Base-by-base conservation (phyloP, 2,888 invertebrate genomes). In the Parascotia fuliginaria region DNA sequence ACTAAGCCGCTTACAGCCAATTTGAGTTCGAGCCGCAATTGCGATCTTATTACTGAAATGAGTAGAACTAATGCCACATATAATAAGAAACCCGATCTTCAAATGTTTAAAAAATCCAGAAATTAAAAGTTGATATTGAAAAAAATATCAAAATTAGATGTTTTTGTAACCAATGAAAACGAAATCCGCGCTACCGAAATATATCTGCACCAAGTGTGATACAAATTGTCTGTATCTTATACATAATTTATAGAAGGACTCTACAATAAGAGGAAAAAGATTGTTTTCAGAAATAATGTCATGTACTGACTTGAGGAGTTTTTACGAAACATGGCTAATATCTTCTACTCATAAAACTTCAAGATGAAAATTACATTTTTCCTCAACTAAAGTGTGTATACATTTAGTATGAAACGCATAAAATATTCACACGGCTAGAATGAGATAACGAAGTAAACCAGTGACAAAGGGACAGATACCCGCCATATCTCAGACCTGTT, bases 1-100 rank as follows among this genome's bases (percentile, higher is more conserved):
- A 65, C 44, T 75, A 74, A 77, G 73, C 72, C 44, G 69, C 74
- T 77, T 77, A 76, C 58, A 51, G 59, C 58, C 74, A 70, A 71
- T 75, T 74, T 74, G 60, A 51, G 46, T 57, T 46, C 55, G 61
- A 45, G 48, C 57, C 72, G 50, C 57, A 56, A 66, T 65, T 57
- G 65, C 60, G 61, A 60, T 60, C 60, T 58, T 50, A 60, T 60
- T 63, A 63, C 59, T 32, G 38, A 62, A 65, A 64, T 51, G 55
- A 51, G 41, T 55, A 54, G 55, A 55, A 70, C 55, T 61, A 68
- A 64, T 68, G 27, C 59, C 15, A 44, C 36, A n/a, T n/a, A 24
- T 67, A 42, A 39, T 42, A 49, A 42, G 42, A 33, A 14, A 13
- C 33, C 42, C 16, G 37, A 12, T 15, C 4, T 27, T 38, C 11